phyloP scores from a whole-genome alignment of 1,140 invertebrate species.

The Drosophila bipectinata region DNA sequence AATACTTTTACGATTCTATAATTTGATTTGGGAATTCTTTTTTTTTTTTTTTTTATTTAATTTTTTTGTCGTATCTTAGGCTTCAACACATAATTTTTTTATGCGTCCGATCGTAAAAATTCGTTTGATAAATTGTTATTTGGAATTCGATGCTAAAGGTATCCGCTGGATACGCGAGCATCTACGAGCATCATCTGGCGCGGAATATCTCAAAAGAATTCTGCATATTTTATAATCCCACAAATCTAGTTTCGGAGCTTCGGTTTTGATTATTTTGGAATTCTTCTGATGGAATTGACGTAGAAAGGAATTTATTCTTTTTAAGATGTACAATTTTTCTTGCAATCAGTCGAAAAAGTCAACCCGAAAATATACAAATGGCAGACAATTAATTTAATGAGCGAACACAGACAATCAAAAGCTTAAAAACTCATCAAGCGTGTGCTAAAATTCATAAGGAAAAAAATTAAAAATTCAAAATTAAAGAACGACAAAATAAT shows the following conservation, averaged over 20 bases:
- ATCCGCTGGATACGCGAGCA: conserved; percentile 28
- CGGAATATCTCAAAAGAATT: conserved; percentile 35
- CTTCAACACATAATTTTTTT: conserved; percentile 70
- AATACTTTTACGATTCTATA: conserved; percentile 84
- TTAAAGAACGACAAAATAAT: conserved; percentile 26
- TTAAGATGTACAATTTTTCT: not conserved
- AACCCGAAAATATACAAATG: not conserved
- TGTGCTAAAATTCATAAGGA: conserved; percentile 27
- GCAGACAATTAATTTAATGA: conserved; percentile 33
- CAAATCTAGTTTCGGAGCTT: conserved; percentile 29
- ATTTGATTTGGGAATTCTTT: conserved; percentile 75
- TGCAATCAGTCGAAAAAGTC: not conserved
- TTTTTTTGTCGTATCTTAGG: conserved; percentile 45
- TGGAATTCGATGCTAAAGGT: conserved; percentile 59
- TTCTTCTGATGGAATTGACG: not conserved
- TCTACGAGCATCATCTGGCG: conserved; percentile 1
- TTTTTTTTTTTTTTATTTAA: conserved; percentile 59
- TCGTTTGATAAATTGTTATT: conserved; percentile 81
- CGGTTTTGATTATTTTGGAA: not conserved
- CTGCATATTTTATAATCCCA: conserved; percentile 37
- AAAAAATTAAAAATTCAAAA: conserved; percentile 25
- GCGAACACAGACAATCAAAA: conserved; percentile 44
- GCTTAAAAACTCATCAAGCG: conserved; percentile 56
- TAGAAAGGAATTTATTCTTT: not conserved
- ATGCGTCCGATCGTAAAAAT: conserved; percentile 75